Evolutionary conservation across 1,140 invertebrate genomes (phyloP), one percentile per base, ranked within the genome.

Genomic region (Aleiodes sp.): DNA sequence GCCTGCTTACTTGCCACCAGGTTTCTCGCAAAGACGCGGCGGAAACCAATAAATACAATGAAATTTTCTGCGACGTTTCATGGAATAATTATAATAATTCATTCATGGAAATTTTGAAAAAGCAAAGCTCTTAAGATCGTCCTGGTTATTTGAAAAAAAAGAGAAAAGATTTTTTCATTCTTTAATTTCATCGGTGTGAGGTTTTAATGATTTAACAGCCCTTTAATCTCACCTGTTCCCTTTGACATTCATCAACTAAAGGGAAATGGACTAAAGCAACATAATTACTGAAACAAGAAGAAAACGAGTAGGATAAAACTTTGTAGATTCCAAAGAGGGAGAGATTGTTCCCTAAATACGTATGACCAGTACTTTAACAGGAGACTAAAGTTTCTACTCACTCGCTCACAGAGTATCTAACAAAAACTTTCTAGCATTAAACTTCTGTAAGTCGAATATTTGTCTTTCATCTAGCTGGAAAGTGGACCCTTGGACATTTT

Each of bases 291-390:
- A 59, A 16, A 59, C 7, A 21, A 9, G 4, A 26, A 14, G 26
- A 16, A 31, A 29, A 12, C n/a, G 31, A 26, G 10, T 24, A 24
- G 1, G n/a, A 10, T 2, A 14, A 59, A 31, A 59, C 24, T 29
- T 29, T 2, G 2, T n/a, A 16, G n/a, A 29, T 31, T 59, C n/a
- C 28, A 6, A 14, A 29, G 26, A 59, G 21, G 8, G n/a, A 16
- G 46, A 66, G 46, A 60, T 60, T 67, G 21, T 67, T 67, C 35
- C 6, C 65, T 19, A 67, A 67, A 65, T 65, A 60, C 52, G 52
- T 67, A 60, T 67, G 65, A 31, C 65, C 33, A 67, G 16, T 57
- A 46, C 57, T 66, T 56, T 10, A 14, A 65, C 29, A 59, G 52
- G 41, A 21, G n/a, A 12, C 21, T n/a, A 26, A 24, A 61, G 59